Base-by-base conservation (phyloP, 2,797 vertebrate genomes). In the Arctocebus calabarensis region DNA sequence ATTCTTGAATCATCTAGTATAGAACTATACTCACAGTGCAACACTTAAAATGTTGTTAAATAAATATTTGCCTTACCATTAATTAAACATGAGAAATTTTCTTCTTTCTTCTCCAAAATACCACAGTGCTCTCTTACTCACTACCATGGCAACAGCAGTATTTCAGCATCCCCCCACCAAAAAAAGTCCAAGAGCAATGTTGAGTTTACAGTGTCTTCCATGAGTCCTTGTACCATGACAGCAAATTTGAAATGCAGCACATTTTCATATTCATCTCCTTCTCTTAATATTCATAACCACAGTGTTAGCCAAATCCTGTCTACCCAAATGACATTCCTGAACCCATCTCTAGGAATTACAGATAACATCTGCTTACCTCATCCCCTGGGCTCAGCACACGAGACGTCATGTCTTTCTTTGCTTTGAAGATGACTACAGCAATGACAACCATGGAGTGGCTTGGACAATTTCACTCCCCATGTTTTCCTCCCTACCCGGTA, bases 11-110 rank as follows among this genome's bases (percentile, higher is more conserved):
- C 20, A 78, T 66, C 19, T 61, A 66, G 23, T 61, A 62, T 7
- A 88, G 57, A 62, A 77, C 73, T 29, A 5, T 78, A 84, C 55
- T 96, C 45, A 77, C 4, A 34, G n/a, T 68, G 37, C 27, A 61
- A 79, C n/a, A 81, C 87, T 95, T 84, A 84, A 93, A 89, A 93
- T 85, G 59, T 52, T 77, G 11, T 77, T 73, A 73, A 92, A 84
- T 73, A 96, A 92, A 90, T 85, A 83, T 66, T 55, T 93, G 70
- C 40, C 74, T 91, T 37, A 25, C 66, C 71, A 29, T 84, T 64
- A 91, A 87, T 81, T 90, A 34, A 94, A 87, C 68, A 14, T 89
- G 29, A 27, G 75, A 90, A 71, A 62, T 74, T 78, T 88, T 94
- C 71, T 29, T 96, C 55, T 90, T 92, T n/a, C 45, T 52, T 84